Base-by-base conservation (phyloP, 1,140 invertebrate genomes). In the Sweltsa coloradensis region DNA sequence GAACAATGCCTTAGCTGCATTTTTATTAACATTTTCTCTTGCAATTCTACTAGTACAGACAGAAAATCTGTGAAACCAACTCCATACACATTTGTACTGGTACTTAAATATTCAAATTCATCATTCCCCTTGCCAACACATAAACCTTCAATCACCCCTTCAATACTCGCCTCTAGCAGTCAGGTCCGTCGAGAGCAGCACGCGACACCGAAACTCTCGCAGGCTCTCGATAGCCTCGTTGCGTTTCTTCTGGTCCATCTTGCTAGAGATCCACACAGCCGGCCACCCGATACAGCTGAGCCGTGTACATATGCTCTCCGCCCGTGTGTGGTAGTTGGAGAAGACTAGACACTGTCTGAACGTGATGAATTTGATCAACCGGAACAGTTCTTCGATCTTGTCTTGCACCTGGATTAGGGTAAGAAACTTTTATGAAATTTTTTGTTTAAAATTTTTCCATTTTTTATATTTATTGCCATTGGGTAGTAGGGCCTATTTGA, bases 321-420 rank as follows among this genome's bases (percentile, higher is more conserved):
- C 67, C 42, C 67, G 76, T 16, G 74, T 72, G 62, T 92, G 83
- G 60, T 84, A 86, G 63, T 92, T 94, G 37, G 82, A 83, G 69
- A 97, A 98, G 24, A 97, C 73, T 3, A 97, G 64, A 58, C 85
- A 89, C 63, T 97, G 94, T 41, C 85, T 85, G 61, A 92, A 97
- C 19, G 75, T 64, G 19, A 85, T 66, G 47, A 68, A 74, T 2
- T 71, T 69, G 31, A 97, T 67, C 39, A 97, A 75, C 55, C 79
- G 71, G 2, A 74, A 50, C 3, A 96, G 62, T 53, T 78, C 74
- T 22, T 79, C 66, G 49, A 83, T 69, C 66, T 92, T 93, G 34
- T 70, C 64, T 55, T 80, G 62, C 60, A 70, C 69, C 24, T 62
- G 53, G 45, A 68, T 58, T 31, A 70, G 59, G n/a, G 61, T 53